Evolutionary conservation across 2,113 vertebrate genomes (phyloP), one percentile per base, ranked within the genome.

Genomic region (Corythaixoides concolor): DNA sequence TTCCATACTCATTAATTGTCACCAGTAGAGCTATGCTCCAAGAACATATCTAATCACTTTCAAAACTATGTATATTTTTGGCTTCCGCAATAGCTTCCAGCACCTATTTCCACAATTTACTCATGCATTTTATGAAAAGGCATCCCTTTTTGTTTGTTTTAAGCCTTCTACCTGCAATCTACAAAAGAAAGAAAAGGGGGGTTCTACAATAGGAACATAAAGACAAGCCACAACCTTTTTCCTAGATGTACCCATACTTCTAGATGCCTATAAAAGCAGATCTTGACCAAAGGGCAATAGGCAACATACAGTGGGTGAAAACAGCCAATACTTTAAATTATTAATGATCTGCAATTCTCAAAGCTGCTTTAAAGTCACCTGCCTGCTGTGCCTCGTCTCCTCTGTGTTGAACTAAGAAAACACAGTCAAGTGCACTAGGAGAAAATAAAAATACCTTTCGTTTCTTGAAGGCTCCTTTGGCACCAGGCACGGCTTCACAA

Each of bases 391-490:
- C 30, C 79, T 81, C 7, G 3, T 75, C 64, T 86, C 52, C 68
- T 77, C 45, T 58, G 66, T 45, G 55, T 37, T 81, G 76, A 90
- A 52, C 50, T 74, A 80, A 83, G 73, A 81, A 85, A 96, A 93
- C 60, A 82, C 15, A 88, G 79, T 74, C 56, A 90, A 56, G 55
- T 85, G 23, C 22, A 23, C 32, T 53, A 60, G 50, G 56, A 64
- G 8, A 27, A 15, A 75, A 60, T 20, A 67, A 60, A 80, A 64
- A 90, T 99, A 99, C 99, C 99, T 99, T 99, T 98, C 98, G 99
- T 98, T 99, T 99, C 96, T 99, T 99, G 97, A 99, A 98, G 94
- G 98, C 98, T 98, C 99, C 99, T 99, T 99, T 99, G 97, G 99
- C 97, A 94, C 99, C 99, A 80, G 99, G 99, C 84, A 99, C 97